These are phyloP conservation scores for Denticeps clupeoides DNA, from an alignment of 2,797 vertebrate genomes.

Conservation along the genomic window DNA sequence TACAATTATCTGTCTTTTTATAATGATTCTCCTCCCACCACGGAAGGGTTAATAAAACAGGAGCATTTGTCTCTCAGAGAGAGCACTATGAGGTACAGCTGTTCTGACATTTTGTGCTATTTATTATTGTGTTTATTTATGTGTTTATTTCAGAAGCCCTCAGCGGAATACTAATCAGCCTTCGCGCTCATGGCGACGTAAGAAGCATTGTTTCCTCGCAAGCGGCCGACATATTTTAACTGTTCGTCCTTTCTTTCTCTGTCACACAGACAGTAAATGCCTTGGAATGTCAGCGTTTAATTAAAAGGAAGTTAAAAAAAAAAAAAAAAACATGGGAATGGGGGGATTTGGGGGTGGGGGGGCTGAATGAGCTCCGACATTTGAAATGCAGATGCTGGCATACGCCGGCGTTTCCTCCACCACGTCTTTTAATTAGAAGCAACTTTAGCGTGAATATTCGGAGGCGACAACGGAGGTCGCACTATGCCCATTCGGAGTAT, in stretches of 20 bases:
- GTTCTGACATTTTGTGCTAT: slow-evolving; percentile 11
- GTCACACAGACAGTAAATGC: background rate
- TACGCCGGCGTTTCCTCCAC: background rate
- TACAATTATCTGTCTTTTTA: too few species aligned
- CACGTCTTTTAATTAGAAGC: background rate
- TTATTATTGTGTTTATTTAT: slow-evolving; percentile 2
- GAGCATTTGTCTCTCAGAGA: background rate
- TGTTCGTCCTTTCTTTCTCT: background rate
- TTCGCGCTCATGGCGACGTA: background rate
- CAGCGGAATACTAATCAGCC: background rate
- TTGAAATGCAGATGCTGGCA: background rate
- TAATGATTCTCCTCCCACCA: too few species aligned
- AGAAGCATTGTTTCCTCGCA: background rate
- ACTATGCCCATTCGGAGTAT: background rate
- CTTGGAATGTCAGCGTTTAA: slow-evolving; percentile 9
- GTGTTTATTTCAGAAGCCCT: background rate
- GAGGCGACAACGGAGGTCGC: background rate
- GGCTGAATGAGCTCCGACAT: background rate
- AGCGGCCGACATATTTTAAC: background rate
- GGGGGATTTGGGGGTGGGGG: background rate
- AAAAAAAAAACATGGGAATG: too few species aligned
- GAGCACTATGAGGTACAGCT: slow-evolving; percentile 7
- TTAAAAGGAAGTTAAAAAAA: background rate
- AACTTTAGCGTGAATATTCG: slow-evolving; percentile 4
- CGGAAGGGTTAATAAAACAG: background rate